Conservation (phyloP, 2,888 invertebrate genomes). For the Pachliopta kotzebuea region DNA sequence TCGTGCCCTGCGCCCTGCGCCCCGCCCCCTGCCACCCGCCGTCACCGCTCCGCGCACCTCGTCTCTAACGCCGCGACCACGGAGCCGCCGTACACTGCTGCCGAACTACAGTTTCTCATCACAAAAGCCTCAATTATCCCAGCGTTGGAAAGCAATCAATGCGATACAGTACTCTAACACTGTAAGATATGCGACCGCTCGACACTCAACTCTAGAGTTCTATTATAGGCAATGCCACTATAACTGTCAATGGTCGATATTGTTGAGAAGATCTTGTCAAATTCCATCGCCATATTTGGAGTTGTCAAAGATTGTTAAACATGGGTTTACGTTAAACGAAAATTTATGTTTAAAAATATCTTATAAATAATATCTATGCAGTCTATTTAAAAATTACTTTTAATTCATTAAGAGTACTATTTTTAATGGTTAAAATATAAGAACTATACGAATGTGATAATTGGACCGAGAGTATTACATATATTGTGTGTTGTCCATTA, state of each 20-base stretch:
- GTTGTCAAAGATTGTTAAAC: slow-evolving; percentile 26
- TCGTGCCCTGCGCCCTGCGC: slow-evolving; percentile 58
- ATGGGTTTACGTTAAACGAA: slow-evolving; percentile 32
- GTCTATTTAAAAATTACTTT: too few relatives aligned
- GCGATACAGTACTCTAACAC: slow-evolving; percentile 32
- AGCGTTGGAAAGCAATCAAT: slow-evolving; percentile 49
- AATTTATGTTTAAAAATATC: slow-evolving; percentile 15
- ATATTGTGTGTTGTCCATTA: slow-evolving; percentile 53
- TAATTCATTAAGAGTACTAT: background rate
- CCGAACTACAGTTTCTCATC: slow-evolving; percentile 34
- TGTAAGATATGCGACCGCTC: slow-evolving; percentile 33
- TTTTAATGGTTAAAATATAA: background rate
- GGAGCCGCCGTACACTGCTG: slow-evolving; percentile 48
- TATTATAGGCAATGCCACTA: slow-evolving; percentile 55
- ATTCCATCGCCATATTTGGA: slow-evolving; percentile 44
- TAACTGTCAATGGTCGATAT: slow-evolving; percentile 56
- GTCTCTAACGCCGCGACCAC: slow-evolving; percentile 34
- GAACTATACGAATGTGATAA: background rate
- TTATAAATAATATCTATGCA: background rate
- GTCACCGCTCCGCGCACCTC: slow-evolving; percentile 43
- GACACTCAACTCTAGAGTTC: slow-evolving; percentile 45
- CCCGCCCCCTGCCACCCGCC: slow-evolving; percentile 40
- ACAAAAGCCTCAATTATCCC: slow-evolving; percentile 7
- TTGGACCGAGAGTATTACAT: slow-evolving; percentile 36
- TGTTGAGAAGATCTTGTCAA: slow-evolving; percentile 52